Evolutionary conservation across 2,888 invertebrate genomes (phyloP).

Genomic region (Achlya flavicornis): DNA sequence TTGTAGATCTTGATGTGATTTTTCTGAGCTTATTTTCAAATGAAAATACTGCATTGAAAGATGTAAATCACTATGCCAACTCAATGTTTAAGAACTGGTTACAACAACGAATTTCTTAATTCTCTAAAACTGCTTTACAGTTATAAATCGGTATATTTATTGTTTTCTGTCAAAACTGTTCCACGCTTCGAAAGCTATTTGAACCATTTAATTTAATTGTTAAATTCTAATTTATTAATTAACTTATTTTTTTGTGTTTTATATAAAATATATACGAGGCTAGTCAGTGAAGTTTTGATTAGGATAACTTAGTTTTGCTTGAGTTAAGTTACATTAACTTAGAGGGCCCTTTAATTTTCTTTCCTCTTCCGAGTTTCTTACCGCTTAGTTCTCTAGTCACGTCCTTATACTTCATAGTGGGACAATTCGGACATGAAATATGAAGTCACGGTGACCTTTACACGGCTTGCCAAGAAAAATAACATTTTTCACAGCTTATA

Average conservation of each 20-base stretch:
- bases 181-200: conserved; percentile 17
- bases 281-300: conserved; percentile 76
- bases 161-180: conserved; percentile 27
- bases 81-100: too few species aligned
- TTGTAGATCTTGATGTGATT: background rate
- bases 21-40: background rate
- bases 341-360: conserved; percentile 60
- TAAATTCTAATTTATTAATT: conserved; percentile 64
- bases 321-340: conserved; percentile 55
- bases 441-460: conserved; percentile 17
- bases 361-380: conserved; percentile 48
- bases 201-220: conserved; percentile 42
- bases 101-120: too few species aligned
- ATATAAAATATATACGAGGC: conserved; percentile 59
- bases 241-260: conserved; percentile 27
- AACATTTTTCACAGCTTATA: conserved; percentile 13
- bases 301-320: conserved; percentile 50
- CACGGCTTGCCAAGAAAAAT: conserved; percentile 3
- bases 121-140: background rate
- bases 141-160: background rate
- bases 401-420: conserved; percentile 38
- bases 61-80: background rate
- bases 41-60: background rate
- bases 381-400: conserved; percentile 72
- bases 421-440: conserved; percentile 43